Evolutionary conservation across 1,140 invertebrate genomes (phyloP).

Genomic region (Drosophila triauraria): DNA sequence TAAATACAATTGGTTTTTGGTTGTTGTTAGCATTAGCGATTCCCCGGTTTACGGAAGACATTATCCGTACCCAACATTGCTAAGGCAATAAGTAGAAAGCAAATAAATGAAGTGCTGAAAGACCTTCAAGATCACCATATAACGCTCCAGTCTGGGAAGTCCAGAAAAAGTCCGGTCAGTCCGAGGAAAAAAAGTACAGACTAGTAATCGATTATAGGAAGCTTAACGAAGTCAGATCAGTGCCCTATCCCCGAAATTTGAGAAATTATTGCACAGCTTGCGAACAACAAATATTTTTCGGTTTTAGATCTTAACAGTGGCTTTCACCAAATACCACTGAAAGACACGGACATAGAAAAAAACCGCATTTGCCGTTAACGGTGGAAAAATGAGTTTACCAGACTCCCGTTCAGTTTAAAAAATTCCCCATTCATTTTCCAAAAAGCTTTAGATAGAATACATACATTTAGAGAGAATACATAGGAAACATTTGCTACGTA

Average conservation of each 20-base stretch:
- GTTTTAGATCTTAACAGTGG: background rate
- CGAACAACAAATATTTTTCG: background rate
- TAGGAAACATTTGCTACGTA: background rate
- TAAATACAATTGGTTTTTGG: too few species aligned
- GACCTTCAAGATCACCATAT: too few species aligned
- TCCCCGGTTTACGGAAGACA: too few species aligned
- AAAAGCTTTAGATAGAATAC: background rate
- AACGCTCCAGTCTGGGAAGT: background rate
- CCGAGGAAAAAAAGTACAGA: background rate
- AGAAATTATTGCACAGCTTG: background rate
- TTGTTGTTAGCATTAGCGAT: too few species aligned
- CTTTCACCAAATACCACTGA: background rate
- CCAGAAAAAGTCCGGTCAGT: background rate
- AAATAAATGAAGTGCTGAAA: too few species aligned
- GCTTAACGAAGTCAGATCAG: conserved; percentile 1
- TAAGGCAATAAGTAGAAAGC: too few species aligned
- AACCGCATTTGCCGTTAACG: background rate
- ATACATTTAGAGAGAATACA: background rate
- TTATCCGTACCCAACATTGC: too few species aligned
- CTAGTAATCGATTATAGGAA: background rate
- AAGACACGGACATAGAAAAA: background rate
- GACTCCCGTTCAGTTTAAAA: background rate
- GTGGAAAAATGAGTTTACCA: background rate
- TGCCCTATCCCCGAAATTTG: background rate
- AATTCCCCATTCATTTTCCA: background rate